phyloP scores from a whole-genome alignment of 2,888 invertebrate genomes.

The Xestia rhomboidea region DNA sequence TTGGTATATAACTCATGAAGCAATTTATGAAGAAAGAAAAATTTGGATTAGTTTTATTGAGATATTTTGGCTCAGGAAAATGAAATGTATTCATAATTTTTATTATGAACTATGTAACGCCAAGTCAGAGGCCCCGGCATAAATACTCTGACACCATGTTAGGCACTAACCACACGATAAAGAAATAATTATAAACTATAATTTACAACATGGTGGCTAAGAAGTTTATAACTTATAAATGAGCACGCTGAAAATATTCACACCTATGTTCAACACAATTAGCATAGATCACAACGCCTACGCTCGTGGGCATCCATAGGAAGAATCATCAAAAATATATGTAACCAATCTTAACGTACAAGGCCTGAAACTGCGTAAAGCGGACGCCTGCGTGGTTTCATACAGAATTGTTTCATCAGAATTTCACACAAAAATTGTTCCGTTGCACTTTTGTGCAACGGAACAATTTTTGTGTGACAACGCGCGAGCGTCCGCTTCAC shows the following conservation, averaged over 20 bases:
- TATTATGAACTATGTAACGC: neutral
- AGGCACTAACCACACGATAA: no score
- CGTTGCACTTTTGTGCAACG: no score
- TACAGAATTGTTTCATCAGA: no score
- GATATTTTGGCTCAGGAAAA: neutral
- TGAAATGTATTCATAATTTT: neutral
- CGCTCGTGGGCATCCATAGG: neutral
- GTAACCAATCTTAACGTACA: neutral
- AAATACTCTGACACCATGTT: no score
- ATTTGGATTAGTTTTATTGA: neutral
- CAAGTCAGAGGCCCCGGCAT: no score
- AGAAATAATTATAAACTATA: no score
- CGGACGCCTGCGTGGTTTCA: no score
- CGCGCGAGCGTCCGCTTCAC: no score
- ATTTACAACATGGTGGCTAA: neutral
- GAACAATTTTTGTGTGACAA: no score
- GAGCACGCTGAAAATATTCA: neutral
- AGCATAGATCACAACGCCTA: neutral
- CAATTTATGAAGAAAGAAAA: neutral
- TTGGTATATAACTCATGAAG: neutral
- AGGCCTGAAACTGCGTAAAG: no score
- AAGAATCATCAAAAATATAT: neutral
- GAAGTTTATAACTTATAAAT: neutral
- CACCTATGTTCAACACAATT: neutral
- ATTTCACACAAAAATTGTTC: no score